Evolutionary conservation across 2,797 vertebrate genomes (phyloP), one percentile per base, ranked within the genome.

Genomic region (Myripristis murdjan): DNA sequence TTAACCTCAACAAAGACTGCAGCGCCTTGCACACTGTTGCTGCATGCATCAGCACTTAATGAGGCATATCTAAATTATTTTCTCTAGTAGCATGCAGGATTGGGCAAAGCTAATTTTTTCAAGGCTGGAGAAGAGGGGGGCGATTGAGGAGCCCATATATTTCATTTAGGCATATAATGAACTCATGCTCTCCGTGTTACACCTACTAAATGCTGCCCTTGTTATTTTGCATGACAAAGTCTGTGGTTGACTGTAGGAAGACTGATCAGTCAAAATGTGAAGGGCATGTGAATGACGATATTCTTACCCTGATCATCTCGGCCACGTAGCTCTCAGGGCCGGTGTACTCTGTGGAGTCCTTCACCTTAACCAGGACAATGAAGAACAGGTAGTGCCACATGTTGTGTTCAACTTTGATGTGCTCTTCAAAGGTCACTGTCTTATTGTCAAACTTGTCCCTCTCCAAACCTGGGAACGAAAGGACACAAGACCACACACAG

Each of bases 311-410:
- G 91, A 99, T 99, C 98, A 99, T 99, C 90, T 99, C 96, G 0
- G 97, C 98, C 86, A 99, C 98, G 0, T 99, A 99, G 77, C 98
- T 99, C 92, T 99, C 98, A 0, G 98, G 98, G 37, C 98, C 98
- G 0, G 98, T 99, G 84, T 98, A 99, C 81, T 99, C 98, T 0
- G 98, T 99, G 5, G 97, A 98, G 79, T 99, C 98, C 88, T 99
- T 99, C 22, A 99, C 98, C 90, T 98, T 98, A 63, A 99, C 97
- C 74, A 99, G 88, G 16, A 99, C 98, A 9, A 99, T 99, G 84
- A 99, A 99, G 91, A 95, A 99, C 83, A 99, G 91, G 54, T 99
- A 99, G 73, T 99, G 98, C 98, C 97, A 99, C 98, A 99, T 99
- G 89, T 99, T 99, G 95, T 99, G 98, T 41, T 99, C 98, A 5